Percentiles rank a stretch among this genome's conserved stretches.
Conservation (phyloP, 2,797 vertebrate species). For the Danio jaintianensis region DNA sequence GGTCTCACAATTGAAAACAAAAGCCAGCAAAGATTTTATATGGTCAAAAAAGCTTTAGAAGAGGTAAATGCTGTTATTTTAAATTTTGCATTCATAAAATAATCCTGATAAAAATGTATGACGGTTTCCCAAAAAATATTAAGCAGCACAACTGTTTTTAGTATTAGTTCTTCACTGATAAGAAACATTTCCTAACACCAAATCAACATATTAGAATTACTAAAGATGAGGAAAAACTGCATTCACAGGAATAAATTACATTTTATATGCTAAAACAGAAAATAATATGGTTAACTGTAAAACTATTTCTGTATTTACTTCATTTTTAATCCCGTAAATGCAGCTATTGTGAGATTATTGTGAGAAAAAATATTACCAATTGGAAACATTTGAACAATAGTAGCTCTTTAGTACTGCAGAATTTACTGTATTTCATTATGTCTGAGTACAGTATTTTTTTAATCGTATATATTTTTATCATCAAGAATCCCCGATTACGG, state of each 20-base stretch:
- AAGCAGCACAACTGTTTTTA: not conserved
- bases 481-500: slow-evolving; percentile 1
- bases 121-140: not conserved
- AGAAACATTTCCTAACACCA: not conserved
- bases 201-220: not conserved
- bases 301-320: not conserved
- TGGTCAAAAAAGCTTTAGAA: not conserved
- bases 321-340: not conserved
- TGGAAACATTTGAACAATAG: not conserved
- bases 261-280: not conserved
- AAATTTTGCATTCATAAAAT: not conserved
- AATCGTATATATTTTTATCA: not conserved
- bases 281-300: not conserved
- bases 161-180: not conserved
- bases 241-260: not conserved
- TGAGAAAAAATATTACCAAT: too few relatives aligned
- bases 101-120: not conserved
- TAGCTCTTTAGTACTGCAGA: not conserved
- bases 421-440: not conserved
- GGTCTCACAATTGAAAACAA: not conserved
- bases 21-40: not conserved
- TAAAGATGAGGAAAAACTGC: not conserved
- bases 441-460: not conserved
- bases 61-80: not conserved
- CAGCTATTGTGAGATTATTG: too few relatives aligned